Percentiles rank a stretch among this genome's conserved stretches.
Evolutionary conservation across 2,888 invertebrate species (phyloP).

Genomic region (Oscheius sp.): DNA sequence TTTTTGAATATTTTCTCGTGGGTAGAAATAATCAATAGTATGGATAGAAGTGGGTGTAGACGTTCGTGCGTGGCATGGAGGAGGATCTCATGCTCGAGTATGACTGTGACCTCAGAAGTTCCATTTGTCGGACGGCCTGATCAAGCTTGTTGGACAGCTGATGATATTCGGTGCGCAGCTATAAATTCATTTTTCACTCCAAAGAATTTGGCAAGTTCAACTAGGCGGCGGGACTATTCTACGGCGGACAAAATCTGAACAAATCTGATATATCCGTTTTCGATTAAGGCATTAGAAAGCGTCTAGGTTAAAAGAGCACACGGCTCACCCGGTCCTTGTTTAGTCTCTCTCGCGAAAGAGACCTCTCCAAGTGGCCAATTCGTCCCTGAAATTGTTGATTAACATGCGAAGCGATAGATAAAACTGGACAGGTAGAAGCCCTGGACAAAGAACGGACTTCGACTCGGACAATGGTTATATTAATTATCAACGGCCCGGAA

Average conservation of each 20-base stretch:
- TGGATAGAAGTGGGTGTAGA: conserved; percentile 69
- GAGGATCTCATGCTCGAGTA: conserved; percentile 61
- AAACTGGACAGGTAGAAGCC: conserved; percentile 1
- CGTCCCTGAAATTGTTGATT: conserved; percentile 59
- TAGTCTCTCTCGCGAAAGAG: conserved; percentile 67
- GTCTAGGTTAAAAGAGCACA: conserved; percentile 23
- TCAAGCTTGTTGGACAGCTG: conserved; percentile 65
- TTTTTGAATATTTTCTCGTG: not conserved
- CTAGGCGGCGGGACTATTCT: conserved; percentile 9
- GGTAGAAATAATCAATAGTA: conserved; percentile 58
- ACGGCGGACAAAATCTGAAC: not conserved
- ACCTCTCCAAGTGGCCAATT: conserved; percentile 68
- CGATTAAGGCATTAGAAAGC: conserved; percentile 9
- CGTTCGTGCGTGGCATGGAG: conserved; percentile 63
- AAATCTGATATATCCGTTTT: not conserved
- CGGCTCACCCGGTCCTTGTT: conserved; percentile 66
- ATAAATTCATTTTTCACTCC: conserved; percentile 34
- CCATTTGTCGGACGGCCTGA: conserved; percentile 68
- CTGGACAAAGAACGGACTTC: not conserved
- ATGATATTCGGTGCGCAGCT: conserved; percentile 67
- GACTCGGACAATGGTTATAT: conserved; percentile 8
- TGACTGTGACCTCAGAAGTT: conserved; percentile 66
- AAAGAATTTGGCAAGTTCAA: not conserved
- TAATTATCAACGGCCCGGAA: not conserved
- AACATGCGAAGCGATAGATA: conserved; percentile 22